A percentile compares a stretch with the other conserved stretches of the same genome.
These are phyloP conservation scores for Polyodon spathula DNA, from an alignment of 2,113 vertebrate genomes.

Conservation along the genomic window DNA sequence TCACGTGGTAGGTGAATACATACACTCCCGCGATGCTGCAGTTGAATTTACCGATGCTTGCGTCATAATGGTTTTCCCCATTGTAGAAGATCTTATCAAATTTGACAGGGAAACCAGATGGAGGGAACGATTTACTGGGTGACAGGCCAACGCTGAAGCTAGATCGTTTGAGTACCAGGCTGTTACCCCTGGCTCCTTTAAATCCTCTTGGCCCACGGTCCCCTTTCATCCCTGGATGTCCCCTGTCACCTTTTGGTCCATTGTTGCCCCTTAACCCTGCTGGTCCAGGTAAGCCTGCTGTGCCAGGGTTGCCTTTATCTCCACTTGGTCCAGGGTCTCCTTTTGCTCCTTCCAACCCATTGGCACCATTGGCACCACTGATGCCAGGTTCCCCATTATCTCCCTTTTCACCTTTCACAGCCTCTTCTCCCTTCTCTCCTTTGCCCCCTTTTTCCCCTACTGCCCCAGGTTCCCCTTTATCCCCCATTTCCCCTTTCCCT, in stretches of 20 bases:
- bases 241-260: conserved; percentile 74
- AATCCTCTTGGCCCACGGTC: conserved; percentile 64
- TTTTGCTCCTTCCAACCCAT: conserved; percentile 61
- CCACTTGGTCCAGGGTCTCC: conserved; percentile 70
- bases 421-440: conserved; percentile 67
- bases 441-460: conserved; percentile 66
- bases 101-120: conserved; percentile 71
- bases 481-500: conserved; percentile 73
- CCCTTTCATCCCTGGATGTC: conserved; percentile 74
- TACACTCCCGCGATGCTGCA: conserved; percentile 78
- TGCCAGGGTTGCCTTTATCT: conserved; percentile 70
- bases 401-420: conserved; percentile 68
- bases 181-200: conserved; percentile 68
- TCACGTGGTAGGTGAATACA: conserved; percentile 85
- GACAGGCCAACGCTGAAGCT: conserved; percentile 86
- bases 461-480: conserved; percentile 67
- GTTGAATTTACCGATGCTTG: conserved; percentile 72
- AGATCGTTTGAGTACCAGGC: conserved; percentile 39
- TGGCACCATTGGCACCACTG: conserved; percentile 57
- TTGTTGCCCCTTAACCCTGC: conserved; percentile 60
- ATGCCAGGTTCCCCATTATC: conserved; percentile 64
- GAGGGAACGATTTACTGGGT: conserved; percentile 77
- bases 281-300: conserved; percentile 52
- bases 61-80: conserved; percentile 70
- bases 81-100: conserved; percentile 89